Base-by-base conservation (phyloP, 2,888 invertebrate genomes). In the Campoplex nolae region DNA sequence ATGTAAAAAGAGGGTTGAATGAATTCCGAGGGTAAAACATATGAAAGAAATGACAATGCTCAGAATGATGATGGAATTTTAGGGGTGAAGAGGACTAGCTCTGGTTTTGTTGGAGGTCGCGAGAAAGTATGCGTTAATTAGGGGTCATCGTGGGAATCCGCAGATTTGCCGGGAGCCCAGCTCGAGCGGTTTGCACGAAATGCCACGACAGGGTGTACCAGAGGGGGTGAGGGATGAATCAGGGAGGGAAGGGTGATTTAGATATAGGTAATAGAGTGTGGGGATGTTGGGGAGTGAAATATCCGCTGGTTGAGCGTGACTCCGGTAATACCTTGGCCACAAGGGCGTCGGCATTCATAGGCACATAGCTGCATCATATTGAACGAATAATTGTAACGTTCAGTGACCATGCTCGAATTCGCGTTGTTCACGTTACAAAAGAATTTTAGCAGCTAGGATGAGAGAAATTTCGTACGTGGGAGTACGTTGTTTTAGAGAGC, bases 61-160 rank as follows among this genome's bases (percentile, higher is more conserved):
- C 62, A 71, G 62, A 62, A 62, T 16, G 16, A 71, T 65, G 70
- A 70, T 51, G 75, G 70, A 79, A 70, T 75, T 70, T 32, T n/a
- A 68, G 48, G 45, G 74, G 18, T 62, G 28, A 74, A 58, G 48
- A 28, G 75, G 45, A 67, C 80, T 75, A 28, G 9, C 48, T n/a
- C 71, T 18, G 68, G 48, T 85, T 83, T 83, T 67, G 86, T 75
- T 65, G 8, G 75, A 67, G 83, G 76, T 80, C 18, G 56, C 42
- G 81, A 86, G 87, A 90, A 92, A 93, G 92, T 92, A 93, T 92
- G 93, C 93, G 91, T 91, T 93, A 93, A 93, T 93, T 93, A 93
- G 91, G 90, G 92, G 88, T 91, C 90, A 90, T 90, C 88, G 88
- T 88, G 89, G 91, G 90, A 93, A 93, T 92, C 92, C 91, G 90